A percentile compares a stretch with the other conserved stretches of the same genome.
These are phyloP conservation scores for Sebastes schlegelii DNA, from an alignment of 2,113 vertebrate genomes.

Conservation along the genomic window DNA sequence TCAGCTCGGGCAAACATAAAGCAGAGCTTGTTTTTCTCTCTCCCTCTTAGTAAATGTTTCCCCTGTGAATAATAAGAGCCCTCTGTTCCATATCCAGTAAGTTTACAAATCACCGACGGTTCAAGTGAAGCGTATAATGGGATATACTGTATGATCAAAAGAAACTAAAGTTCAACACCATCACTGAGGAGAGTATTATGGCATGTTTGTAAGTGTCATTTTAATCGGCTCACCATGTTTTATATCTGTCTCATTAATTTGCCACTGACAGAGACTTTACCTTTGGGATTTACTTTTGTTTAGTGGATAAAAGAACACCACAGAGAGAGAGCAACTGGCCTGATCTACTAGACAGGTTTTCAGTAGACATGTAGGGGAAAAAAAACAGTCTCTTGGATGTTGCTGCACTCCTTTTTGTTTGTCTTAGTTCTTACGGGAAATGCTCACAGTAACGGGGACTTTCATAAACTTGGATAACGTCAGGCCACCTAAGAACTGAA, in stretches of 20 bases:
- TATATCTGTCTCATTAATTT: conserved; percentile 23
- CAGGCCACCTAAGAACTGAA: conserved; percentile 40
- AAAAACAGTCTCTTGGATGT: neutral
- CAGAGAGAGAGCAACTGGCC: neutral
- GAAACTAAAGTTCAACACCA: neutral
- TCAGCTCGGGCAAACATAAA: neutral
- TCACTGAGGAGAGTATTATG: conserved; percentile 1
- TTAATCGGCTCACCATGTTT: neutral
- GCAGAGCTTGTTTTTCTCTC: neutral
- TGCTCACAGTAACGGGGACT: neutral
- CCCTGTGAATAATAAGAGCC: neutral
- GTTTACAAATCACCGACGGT: neutral
- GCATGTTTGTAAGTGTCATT: neutral
- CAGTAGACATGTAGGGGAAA: neutral
- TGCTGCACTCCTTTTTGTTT: conserved; percentile 27
- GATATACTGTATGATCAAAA: neutral
- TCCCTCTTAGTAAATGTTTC: neutral
- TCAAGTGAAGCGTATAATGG: neutral
- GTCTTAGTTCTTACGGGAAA: conserved; percentile 59
- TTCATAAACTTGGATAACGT: conserved; percentile 39
- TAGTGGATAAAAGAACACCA: conserved; percentile 10
- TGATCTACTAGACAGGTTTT: neutral
- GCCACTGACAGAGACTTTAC: neutral
- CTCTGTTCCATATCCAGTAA: neutral
- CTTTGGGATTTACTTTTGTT: conserved; percentile 16